These are phyloP conservation scores for Auanema freiburgensis DNA, from an alignment of 2,888 invertebrate species.

Conservation along the genomic window DNA sequence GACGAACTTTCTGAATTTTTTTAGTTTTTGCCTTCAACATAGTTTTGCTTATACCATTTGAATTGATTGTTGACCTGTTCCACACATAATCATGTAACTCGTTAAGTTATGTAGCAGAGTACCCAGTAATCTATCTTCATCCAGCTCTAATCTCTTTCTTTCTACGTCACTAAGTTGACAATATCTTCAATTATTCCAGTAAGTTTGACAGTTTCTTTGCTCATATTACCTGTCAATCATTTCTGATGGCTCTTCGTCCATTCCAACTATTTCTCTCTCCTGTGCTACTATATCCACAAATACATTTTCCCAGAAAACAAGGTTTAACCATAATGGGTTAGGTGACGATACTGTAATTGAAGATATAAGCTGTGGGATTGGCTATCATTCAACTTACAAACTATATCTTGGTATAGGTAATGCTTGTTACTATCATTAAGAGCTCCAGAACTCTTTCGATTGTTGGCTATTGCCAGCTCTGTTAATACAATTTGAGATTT, in stretches of 20 bases:
- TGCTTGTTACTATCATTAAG: conserved; percentile 20
- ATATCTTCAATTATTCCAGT: conserved; percentile 45
- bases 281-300: conserved; percentile 95
- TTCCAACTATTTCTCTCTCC: conserved; percentile 96
- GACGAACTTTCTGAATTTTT: conserved; percentile 77
- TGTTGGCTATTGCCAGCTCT: too few species aligned
- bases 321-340: conserved; percentile 85
- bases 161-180: conserved; percentile 64
- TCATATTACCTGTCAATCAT: conserved; percentile 58
- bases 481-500: too few species aligned
- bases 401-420: conserved; percentile 59
- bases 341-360: conserved; percentile 31
- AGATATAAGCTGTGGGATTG: not conserved
- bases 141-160: conserved; percentile 87
- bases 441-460: conserved; percentile 2
- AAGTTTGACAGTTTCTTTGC: not conserved
- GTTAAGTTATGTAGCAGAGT: conserved; percentile 94
- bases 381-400: conserved; percentile 35
- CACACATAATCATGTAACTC: conserved; percentile 79
- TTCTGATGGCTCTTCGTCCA: conserved; percentile 79
- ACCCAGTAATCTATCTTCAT: conserved; percentile 91
- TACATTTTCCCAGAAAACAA: conserved; percentile 99
- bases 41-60: conserved; percentile 44
- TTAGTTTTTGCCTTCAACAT: not conserved
- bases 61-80: conserved; percentile 52